Evolutionary conservation across 2,888 invertebrate species (phyloP).

Genomic region (Mallateleia sp.): DNA sequence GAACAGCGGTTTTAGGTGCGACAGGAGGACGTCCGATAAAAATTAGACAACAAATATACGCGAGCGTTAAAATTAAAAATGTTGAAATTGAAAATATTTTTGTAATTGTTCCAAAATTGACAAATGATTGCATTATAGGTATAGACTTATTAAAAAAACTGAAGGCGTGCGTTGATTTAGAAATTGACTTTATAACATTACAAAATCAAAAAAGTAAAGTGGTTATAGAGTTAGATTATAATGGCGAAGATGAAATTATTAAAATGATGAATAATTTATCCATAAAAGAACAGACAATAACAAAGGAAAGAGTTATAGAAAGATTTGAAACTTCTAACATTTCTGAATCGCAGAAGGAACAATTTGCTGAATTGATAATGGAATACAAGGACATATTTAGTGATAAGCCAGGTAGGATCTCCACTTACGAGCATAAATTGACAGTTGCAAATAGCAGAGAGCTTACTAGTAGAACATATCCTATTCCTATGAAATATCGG

Average conservation of each 20-base stretch:
- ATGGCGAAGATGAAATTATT: no score
- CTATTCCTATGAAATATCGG: background rate
- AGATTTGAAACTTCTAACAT: no score
- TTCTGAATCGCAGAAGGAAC: no score
- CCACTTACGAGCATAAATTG: background rate
- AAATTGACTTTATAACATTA: no score
- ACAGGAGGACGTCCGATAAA: constrained; percentile 22
- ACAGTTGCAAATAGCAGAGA: background rate
- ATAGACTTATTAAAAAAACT: constrained; percentile 8
- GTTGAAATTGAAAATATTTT: background rate
- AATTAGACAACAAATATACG: constrained; percentile 25
- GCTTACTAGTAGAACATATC: background rate
- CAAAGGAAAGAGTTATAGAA: no score
- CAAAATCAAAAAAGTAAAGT: no score
- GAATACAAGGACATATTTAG: background rate
- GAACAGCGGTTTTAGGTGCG: background rate
- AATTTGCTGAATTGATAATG: background rate
- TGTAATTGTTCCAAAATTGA: background rate
- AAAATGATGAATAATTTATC: no score
- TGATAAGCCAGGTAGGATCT: background rate
- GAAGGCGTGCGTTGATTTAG: background rate
- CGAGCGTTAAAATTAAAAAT: background rate
- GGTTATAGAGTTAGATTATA: no score
- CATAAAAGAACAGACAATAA: no score
- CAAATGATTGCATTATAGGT: background rate